These are phyloP conservation scores for Drosophila niveifrons DNA, from an alignment of 2,888 invertebrate species.

Conservation along the genomic window DNA sequence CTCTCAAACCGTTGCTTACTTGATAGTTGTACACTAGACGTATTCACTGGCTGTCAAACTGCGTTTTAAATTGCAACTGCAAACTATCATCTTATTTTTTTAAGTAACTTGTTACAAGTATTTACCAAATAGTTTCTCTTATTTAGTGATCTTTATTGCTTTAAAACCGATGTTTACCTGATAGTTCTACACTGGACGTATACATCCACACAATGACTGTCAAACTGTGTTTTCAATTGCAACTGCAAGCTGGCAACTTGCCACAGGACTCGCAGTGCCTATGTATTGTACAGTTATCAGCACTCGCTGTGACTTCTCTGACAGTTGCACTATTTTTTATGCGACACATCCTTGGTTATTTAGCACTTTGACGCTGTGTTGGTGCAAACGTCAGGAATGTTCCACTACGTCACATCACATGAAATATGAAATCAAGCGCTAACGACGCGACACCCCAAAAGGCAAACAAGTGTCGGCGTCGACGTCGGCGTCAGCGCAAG, in stretches of 20 bases:
- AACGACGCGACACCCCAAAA: background rate
- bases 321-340: conserved; percentile 20
- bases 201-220: background rate
- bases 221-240: background rate
- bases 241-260: conserved; percentile 4
- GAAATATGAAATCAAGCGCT: conserved; percentile 68
- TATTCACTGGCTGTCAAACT: no score
- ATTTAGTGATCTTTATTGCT: no score
- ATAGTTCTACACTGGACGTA: no score
- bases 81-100: background rate
- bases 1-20: no score
- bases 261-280: background rate
- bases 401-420: conserved; percentile 85
- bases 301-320: conserved; percentile 2
- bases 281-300: background rate
- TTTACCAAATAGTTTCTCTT: no score
- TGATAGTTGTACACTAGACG: no score
- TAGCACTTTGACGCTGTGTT: conserved; percentile 40
- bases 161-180: no score
- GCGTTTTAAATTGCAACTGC: background rate
- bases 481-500: conserved; percentile 35
- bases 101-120: no score
- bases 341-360: conserved; percentile 12
- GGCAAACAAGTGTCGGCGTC: background rate
- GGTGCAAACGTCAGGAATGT: conserved; percentile 81